These are phyloP conservation scores for Chondrosia reniformis DNA, from an alignment of 37 sponge, comb jelly and placozoan genomes.

Conservation along the genomic window DNA sequence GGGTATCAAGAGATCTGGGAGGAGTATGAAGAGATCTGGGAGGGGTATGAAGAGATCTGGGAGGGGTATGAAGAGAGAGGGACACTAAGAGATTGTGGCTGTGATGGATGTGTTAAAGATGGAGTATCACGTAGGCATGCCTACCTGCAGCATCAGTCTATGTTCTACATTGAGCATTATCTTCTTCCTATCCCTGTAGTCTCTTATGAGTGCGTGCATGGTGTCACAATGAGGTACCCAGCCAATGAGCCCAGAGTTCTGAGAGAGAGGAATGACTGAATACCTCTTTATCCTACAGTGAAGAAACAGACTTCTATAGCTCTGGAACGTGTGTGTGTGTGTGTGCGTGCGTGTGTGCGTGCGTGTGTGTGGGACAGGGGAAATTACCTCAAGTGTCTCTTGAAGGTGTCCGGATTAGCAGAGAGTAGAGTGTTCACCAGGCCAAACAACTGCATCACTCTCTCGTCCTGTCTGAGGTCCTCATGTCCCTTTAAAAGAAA, in stretches of 20 bases:
- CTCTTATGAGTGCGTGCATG: slow-evolving; percentile 93
- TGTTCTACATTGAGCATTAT: slow-evolving; percentile 93
- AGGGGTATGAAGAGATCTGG: too few species aligned
- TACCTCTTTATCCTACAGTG: slow-evolving; percentile 84
- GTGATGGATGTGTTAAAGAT: neutral
- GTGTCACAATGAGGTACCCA: slow-evolving; percentile 99
- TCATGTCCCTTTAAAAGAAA: slow-evolving; percentile 98
- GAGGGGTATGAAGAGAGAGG: too few species aligned
- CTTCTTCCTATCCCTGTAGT: slow-evolving; percentile 93
- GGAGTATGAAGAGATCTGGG: too few species aligned
- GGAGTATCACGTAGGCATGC: neutral
- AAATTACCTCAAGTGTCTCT: slow-evolving; percentile 78
- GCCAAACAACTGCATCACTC: slow-evolving; percentile 99
- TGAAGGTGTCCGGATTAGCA: slow-evolving; percentile 87
- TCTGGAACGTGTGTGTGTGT: neutral
- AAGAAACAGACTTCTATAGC: neutral
- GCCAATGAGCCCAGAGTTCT: slow-evolving; percentile 96
- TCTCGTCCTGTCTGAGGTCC: slow-evolving; percentile 94
- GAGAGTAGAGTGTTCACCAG: slow-evolving; percentile 92
- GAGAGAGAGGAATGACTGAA: slow-evolving; percentile 94
- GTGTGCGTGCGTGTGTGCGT: neutral
- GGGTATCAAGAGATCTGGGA: too few species aligned
- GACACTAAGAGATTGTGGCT: neutral
- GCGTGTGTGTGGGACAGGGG: neutral
- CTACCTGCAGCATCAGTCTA: slow-evolving; percentile 86